Evolutionary conservation across 1,140 invertebrate genomes (phyloP).

Genomic region (Yoshiicerus persimilis): DNA sequence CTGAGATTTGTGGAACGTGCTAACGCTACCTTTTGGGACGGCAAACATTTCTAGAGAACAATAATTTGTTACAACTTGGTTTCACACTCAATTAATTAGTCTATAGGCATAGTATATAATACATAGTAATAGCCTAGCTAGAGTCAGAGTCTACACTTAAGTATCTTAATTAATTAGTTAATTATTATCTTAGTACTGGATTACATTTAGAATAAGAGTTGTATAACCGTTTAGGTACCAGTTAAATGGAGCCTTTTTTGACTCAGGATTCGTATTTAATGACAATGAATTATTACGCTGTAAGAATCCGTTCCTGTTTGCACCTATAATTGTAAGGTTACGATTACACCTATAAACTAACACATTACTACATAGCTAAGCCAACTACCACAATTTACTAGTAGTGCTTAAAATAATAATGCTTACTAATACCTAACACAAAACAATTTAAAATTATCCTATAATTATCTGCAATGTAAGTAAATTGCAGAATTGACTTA

Average conservation of each 20-base stretch:
- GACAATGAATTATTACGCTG: neutral
- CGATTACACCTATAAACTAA: neutral
- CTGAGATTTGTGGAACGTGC: neutral
- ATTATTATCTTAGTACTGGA: neutral
- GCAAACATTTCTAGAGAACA: slow-evolving; percentile 39
- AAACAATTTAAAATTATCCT: neutral
- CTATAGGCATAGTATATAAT: neutral
- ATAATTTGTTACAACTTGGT: slow-evolving; percentile 15
- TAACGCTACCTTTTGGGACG: slow-evolving; percentile 31
- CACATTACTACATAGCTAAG: neutral
- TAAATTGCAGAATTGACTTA: neutral
- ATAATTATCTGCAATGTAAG: neutral
- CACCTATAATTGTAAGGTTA: neutral
- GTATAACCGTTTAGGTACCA: neutral
- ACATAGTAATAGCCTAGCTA: neutral
- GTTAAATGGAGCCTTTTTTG: neutral
- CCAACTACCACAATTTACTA: neutral
- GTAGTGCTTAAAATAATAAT: neutral
- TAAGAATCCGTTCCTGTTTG: neutral
- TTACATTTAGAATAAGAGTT: neutral
- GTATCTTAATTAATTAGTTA: neutral
- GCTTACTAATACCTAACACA: neutral
- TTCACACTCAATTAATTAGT: slow-evolving; percentile 14
- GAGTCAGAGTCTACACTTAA: neutral
- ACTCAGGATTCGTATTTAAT: neutral